Evolutionary conservation across 2,888 invertebrate species (phyloP).

Genomic region (Lasiommata megera): DNA sequence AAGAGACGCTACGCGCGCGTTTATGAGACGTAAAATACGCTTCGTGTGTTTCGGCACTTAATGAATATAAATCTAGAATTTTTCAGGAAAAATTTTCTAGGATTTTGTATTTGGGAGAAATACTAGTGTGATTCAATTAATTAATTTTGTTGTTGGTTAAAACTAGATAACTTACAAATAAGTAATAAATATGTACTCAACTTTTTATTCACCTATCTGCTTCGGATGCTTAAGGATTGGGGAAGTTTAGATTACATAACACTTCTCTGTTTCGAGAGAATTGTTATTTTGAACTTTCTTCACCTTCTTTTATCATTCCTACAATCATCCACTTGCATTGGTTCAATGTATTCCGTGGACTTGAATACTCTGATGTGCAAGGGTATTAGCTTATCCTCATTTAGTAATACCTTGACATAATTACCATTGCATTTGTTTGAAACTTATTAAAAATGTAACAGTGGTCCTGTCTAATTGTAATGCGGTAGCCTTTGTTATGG

Average conservation of each 20-base stretch:
- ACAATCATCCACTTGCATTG: conserved; percentile 1
- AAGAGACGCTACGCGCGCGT: too few species aligned
- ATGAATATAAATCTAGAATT: too few species aligned
- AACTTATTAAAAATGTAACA: conserved; percentile 20
- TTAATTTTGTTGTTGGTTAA: too few species aligned
- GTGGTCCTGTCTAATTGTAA: conserved; percentile 8
- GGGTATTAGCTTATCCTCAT: conserved; percentile 34
- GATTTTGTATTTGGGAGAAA: too few species aligned
- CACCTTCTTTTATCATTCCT: background rate
- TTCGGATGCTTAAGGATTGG: background rate
- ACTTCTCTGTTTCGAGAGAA: background rate
- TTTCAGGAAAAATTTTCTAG: too few species aligned
- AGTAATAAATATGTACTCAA: too few species aligned
- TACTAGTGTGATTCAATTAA: too few species aligned
- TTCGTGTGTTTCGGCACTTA: too few species aligned
- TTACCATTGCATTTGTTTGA: conserved; percentile 28
- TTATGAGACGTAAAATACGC: too few species aligned
- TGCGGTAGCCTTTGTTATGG: too few species aligned
- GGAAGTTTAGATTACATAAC: background rate
- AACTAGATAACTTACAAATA: too few species aligned
- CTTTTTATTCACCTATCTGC: too few species aligned
- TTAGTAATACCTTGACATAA: conserved; percentile 34
- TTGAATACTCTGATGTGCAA: conserved; percentile 28
- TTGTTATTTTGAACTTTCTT: conserved; percentile 8
- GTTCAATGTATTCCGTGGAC: conserved; percentile 24